Conservation (phyloP, 1,140 invertebrate genomes). For the Babylonia areolata region DNA sequence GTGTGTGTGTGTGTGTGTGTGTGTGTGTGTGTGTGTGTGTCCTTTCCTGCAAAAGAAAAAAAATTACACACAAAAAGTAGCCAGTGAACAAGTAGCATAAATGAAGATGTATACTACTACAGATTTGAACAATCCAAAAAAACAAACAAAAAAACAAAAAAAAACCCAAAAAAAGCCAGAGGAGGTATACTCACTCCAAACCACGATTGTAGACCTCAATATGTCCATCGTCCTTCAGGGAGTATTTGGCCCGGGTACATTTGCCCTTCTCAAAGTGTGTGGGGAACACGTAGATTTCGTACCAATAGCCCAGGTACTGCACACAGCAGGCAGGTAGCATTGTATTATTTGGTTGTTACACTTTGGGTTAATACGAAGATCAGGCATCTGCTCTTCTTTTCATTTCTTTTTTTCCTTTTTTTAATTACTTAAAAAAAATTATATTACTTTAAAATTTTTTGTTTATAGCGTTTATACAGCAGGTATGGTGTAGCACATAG, state of each 20-base stretch:
- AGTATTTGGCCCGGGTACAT: conserved; percentile 50
- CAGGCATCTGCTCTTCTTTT: no score
- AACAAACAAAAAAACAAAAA: background rate
- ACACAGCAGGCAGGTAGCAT: no score
- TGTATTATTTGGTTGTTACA: no score
- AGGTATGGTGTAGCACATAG: no score
- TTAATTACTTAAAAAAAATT: no score
- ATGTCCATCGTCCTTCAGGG: conserved; percentile 47
- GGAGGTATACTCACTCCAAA: conserved; percentile 12
- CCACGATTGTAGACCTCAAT: conserved; percentile 50
- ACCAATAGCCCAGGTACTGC: conserved; percentile 56
- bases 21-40: no score
- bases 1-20: no score
- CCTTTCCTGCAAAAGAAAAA: background rate
- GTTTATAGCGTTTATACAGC: no score
- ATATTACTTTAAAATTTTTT: no score
- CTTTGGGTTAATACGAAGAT: no score
- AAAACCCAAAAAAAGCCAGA: no score
- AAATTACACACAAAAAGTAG: background rate
- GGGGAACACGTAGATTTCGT: conserved; percentile 52
- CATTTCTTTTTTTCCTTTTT: no score
- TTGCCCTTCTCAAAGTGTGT: conserved; percentile 42
- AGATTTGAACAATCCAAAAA: background rate
- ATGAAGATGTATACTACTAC: background rate
- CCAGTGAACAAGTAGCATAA: background rate